phyloP scores from a whole-genome alignment of 2,888 invertebrate genomes.

The Hypomecis atomaria region DNA sequence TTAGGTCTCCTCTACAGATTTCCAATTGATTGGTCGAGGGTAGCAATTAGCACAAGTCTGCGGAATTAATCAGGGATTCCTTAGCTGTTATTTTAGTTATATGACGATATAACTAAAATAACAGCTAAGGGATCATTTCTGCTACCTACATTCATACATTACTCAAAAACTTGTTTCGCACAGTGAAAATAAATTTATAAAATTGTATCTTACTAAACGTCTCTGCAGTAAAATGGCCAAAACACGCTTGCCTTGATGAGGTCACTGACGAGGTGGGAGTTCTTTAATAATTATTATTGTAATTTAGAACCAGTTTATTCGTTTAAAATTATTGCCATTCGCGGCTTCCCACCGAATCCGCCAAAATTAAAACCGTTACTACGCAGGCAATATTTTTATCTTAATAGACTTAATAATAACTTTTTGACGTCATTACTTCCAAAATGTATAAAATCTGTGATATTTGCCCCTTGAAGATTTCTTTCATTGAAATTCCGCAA shows the following conservation, averaged over 20 bases:
- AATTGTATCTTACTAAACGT: slow-evolving; percentile 17
- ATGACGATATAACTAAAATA: no score
- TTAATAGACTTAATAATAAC: no score
- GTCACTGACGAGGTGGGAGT: slow-evolving; percentile 18
- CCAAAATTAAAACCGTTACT: slow-evolving; percentile 8
- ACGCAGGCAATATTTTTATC: not conserved
- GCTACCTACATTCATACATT: no score
- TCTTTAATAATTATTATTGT: slow-evolving; percentile 6
- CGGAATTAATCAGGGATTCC: no score
- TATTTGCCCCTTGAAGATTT: no score
- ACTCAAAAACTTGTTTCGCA: no score
- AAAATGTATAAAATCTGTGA: not conserved
- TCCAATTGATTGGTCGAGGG: no score
- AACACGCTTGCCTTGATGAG: slow-evolving; percentile 28
- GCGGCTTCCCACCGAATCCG: slow-evolving; percentile 4
- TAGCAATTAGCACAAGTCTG: no score
- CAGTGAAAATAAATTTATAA: not conserved
- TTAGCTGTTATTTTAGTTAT: no score
- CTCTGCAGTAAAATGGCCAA: slow-evolving; percentile 4
- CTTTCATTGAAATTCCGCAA: no score
- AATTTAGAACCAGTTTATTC: slow-evolving; percentile 26
- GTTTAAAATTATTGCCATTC: slow-evolving; percentile 4
- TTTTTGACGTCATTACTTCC: not conserved
- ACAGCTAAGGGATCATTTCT: no score
- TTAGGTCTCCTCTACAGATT: no score